A percentile compares a stretch with the other conserved stretches of the same genome.
Evolutionary conservation across 2,888 invertebrate genomes (phyloP).

Genomic region (Timema cristinae): DNA sequence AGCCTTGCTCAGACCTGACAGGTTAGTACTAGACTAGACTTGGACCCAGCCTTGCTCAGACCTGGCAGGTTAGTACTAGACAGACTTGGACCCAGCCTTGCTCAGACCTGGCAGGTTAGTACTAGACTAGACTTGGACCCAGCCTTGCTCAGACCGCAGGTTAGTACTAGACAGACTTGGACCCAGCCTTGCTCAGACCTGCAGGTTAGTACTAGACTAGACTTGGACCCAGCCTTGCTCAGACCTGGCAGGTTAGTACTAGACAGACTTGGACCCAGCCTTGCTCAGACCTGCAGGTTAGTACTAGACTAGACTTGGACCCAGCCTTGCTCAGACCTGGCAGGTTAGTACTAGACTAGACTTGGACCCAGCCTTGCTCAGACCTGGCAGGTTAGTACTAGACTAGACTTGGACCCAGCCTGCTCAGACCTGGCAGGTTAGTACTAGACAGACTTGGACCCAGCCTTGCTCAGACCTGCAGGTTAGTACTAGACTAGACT

Average conservation of each 20-base stretch:
- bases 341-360: slow-evolving; percentile 74
- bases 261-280: slow-evolving; percentile 91
- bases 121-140: slow-evolving; percentile 91
- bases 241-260: slow-evolving; percentile 74
- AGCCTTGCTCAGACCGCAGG: slow-evolving; percentile 85
- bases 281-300: slow-evolving; percentile 78
- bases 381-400: slow-evolving; percentile 75
- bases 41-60: slow-evolving; percentile 85
- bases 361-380: slow-evolving; percentile 82
- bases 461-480: slow-evolving; percentile 86
- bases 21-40: slow-evolving; percentile 74
- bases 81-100: slow-evolving; percentile 89
- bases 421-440: slow-evolving; percentile 78
- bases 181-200: slow-evolving; percentile 88
- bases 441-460: slow-evolving; percentile 82
- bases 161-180: slow-evolving; percentile 72
- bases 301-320: slow-evolving; percentile 84
- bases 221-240: slow-evolving; percentile 86
- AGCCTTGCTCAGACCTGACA: slow-evolving; percentile 87
- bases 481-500: slow-evolving; percentile 74
- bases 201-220: slow-evolving; percentile 74
- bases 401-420: slow-evolving; percentile 92
- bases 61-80: slow-evolving; percentile 73
- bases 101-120: slow-evolving; percentile 77
- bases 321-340: slow-evolving; percentile 91